A percentile compares a stretch with the other conserved stretches of the same genome.
Conservation (phyloP, 2,888 invertebrate species). For the Macrostomum cliftonense region DNA sequence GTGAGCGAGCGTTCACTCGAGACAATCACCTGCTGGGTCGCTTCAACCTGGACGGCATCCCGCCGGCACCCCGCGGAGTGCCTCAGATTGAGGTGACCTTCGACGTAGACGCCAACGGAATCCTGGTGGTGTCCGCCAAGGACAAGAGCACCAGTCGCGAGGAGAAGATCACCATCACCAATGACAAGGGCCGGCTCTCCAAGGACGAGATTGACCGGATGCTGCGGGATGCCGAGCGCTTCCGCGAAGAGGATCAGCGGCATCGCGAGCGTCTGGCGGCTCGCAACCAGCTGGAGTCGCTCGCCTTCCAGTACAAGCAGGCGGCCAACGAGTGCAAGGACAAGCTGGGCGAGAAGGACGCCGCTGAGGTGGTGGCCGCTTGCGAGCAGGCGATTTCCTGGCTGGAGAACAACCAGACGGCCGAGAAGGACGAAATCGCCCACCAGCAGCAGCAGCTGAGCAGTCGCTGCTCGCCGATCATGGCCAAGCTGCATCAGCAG, state of each 20-base stretch:
- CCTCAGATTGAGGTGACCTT: conserved; percentile 45
- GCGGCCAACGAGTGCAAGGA: too few species aligned
- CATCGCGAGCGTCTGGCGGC: too few species aligned
- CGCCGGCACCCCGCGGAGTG: conserved; percentile 71
- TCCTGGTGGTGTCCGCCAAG: conserved; percentile 67
- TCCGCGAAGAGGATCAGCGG: too few species aligned
- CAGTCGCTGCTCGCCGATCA: conserved; percentile 66
- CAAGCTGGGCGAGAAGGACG: too few species aligned
- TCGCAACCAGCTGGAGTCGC: too few species aligned
- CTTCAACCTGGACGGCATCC: conserved; percentile 79
- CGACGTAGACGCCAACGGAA: conserved; percentile 53
- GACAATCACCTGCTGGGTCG: conserved; percentile 55
- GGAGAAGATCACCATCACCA: conserved; percentile 19
- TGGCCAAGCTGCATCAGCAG: conserved; percentile 68
- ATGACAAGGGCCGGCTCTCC: too few species aligned
- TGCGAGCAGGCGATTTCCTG: conserved; percentile 61
- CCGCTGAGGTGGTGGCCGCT: conserved; percentile 36
- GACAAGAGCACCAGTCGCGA: conserved; percentile 48
- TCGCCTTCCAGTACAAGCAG: too few species aligned
- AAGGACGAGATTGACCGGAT: too few species aligned
- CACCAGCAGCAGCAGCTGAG: conserved; percentile 76
- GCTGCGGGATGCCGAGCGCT: too few species aligned
- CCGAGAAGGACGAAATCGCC: conserved; percentile 71
- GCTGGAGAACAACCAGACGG: conserved; percentile 45
- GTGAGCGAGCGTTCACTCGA: conserved; percentile 11